Percentiles rank a stretch among this genome's conserved stretches.
Evolutionary conservation across 2,797 vertebrate species (phyloP).

Genomic region (Rhodeus uyekii): DNA sequence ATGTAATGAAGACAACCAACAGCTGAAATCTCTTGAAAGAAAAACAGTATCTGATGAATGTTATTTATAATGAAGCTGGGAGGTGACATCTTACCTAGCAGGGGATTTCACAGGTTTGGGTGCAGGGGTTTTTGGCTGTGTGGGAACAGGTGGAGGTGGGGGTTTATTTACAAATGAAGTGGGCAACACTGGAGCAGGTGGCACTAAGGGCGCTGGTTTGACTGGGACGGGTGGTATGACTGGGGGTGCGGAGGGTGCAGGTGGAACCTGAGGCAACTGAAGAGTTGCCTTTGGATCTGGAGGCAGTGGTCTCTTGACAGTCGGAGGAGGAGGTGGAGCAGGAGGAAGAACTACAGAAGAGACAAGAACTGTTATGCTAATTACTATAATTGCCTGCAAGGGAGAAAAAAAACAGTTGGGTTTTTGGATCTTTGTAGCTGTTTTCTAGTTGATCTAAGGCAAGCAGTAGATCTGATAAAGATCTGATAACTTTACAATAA

Average conservation of each 20-base stretch:
- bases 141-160: conserved; percentile 32
- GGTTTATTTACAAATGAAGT: conserved; percentile 43
- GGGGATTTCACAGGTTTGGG: conserved; percentile 71
- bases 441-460: neutral
- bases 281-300: conserved; percentile 71
- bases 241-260: conserved; percentile 7
- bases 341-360: conserved; percentile 67
- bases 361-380: neutral
- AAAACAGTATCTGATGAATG: neutral
- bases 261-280: conserved; percentile 2
- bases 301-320: conserved; percentile 74
- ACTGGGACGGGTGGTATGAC: conserved; percentile 38
- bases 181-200: conserved; percentile 42
- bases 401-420: neutral
- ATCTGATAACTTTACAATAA: neutral
- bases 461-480: neutral
- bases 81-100: conserved; percentile 46
- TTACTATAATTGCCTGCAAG: neutral
- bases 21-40: neutral
- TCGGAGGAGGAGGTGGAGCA: conserved; percentile 67
- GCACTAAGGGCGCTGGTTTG: conserved; percentile 49
- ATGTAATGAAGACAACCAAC: neutral
- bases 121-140: conserved; percentile 47
- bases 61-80: neutral
- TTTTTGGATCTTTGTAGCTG: neutral